Base-by-base conservation (phyloP, 1,140 invertebrate genomes). In the Panagrolaimus sp. region DNA sequence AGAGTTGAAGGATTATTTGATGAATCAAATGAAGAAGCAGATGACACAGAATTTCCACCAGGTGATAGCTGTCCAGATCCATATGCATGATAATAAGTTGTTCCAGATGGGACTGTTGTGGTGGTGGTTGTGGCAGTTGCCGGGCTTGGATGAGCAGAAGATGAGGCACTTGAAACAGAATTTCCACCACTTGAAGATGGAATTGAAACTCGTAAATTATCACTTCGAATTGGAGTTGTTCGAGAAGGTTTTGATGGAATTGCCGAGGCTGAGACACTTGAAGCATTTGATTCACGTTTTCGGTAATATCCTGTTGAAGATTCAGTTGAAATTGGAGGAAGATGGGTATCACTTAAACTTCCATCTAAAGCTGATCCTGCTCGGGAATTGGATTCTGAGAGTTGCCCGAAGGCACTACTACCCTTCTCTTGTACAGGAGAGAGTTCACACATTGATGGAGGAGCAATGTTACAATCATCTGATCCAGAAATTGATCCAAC, bases 41-140 rank as follows among this genome's bases (percentile, higher is more conserved):
- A 76, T n/a, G 73, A 74, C 15, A 75, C 68, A 15, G 73, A 74
- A 46, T 74, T 69, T 45, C 73, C 76, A 8, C 67, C 70, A 10
- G 72, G 72, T 24, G 71, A 73, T 44, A 77, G 43, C 44, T 74
- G 73, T 24, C 73, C 73, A 26, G 69, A 64, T 17, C 38, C 52
- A 43, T 74, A 74, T 0, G 73, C 70, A 64, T 74, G 73, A 43
- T 74, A 74, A 63, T 74, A 74, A 3, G 45, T 70, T 12, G 73
- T 75, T 38, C 43, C 69, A 10, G 44, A 24, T 8, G 44, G 6
- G 12, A 66, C 17, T 21, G 10, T 26, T 14, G 43, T 24, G 24
- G 21, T 64, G 17, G 28, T 62, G 43, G 14, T 55, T 24, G n/a
- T 47, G 24, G 47, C 17, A 21, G 58, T 24, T n/a, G 1, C 17